Evolutionary conservation across 2,113 vertebrate genomes (phyloP).

Genomic region (Oncorhynchus kisutch): DNA sequence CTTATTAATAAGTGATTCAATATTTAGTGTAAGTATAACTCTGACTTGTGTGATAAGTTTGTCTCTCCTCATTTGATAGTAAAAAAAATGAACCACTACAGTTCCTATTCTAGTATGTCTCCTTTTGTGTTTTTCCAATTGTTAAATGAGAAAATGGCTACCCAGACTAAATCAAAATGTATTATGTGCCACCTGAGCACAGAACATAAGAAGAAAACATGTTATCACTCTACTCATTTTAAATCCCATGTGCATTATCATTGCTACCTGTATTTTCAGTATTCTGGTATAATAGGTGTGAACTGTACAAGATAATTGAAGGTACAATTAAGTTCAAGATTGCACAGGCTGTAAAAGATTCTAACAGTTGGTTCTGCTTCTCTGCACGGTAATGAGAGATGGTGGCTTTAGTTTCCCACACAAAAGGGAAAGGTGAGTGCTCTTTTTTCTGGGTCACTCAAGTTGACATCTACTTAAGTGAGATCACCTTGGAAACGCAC

Average conservation of each 20-base stretch:
- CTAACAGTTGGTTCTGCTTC: neutral
- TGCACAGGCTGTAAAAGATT: neutral
- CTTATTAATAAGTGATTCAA: no score
- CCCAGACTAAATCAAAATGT: no score
- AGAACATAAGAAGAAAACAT: neutral
- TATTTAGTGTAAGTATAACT: no score
- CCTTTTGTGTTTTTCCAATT: no score
- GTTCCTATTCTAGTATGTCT: no score
- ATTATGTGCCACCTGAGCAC: neutral
- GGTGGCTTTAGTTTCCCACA: conserved; percentile 30
- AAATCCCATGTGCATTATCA: neutral
- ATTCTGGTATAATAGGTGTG: no score
- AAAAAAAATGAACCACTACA: no score
- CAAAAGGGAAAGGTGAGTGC: conserved; percentile 25
- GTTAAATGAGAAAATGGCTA: no score
- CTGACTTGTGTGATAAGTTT: no score
- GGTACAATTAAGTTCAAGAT: neutral
- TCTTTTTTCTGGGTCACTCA: conserved; percentile 21
- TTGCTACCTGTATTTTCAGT: no score
- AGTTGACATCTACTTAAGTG: conserved; percentile 9
- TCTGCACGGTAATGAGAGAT: conserved; percentile 33
- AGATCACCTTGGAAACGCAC: conserved; percentile 15
- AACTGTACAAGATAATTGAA: neutral
- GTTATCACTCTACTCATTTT: neutral
- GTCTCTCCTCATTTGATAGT: no score